phyloP scores from a whole-genome alignment of 1,140 invertebrate species.

The Papilio aristodemus region DNA sequence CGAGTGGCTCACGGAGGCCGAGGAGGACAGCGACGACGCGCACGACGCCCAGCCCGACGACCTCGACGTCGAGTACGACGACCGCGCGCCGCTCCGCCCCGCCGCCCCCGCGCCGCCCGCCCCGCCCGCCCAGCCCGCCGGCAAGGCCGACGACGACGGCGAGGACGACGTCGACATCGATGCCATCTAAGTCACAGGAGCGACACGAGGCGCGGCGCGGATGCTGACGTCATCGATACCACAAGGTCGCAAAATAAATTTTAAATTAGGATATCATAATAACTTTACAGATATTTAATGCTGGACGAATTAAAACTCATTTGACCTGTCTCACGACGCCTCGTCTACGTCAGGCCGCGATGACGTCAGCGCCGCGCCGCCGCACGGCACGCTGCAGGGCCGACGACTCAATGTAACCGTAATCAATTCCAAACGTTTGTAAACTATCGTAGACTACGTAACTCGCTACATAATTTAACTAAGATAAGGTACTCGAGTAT shows the following conservation, averaged over 20 bases:
- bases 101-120: constrained; percentile 83
- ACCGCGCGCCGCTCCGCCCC: constrained; percentile 88
- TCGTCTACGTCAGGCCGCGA: not conserved
- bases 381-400: too few relatives aligned
- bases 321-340: too few relatives aligned
- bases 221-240: not conserved
- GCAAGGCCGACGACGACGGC: constrained; percentile 84
- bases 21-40: constrained; percentile 91
- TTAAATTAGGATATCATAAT: too few relatives aligned
- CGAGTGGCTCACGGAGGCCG: constrained; percentile 98
- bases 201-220: not conserved
- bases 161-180: constrained; percentile 94
- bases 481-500: not conserved
- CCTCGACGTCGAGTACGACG: constrained; percentile 90
- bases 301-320: too few relatives aligned
- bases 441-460: not conserved
- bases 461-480: not conserved
- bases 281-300: too few relatives aligned
- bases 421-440: not conserved
- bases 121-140: constrained; percentile 65
- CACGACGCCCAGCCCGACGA: constrained; percentile 85
- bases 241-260: too few relatives aligned
- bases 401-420: not conserved
- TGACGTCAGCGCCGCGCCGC: constrained; percentile 8
- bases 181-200: constrained; percentile 86